Base-by-base conservation (phyloP, 2,888 invertebrate species). In the Cataglyphis rosenhaueri region DNA sequence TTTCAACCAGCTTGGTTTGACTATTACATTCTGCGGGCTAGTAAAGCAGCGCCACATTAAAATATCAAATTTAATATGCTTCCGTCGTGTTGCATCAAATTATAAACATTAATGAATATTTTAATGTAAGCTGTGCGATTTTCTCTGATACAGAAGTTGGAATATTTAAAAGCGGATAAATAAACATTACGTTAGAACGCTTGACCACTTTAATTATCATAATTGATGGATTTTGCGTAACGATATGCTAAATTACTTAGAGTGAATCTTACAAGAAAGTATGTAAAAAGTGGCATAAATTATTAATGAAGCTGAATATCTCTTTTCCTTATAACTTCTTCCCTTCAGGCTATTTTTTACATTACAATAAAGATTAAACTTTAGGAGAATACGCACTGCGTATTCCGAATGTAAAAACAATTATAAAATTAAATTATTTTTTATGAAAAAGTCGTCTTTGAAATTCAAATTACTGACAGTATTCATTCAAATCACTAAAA, bases 31-130 rank as follows among this genome's bases (percentile, higher is more conserved):
- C 70, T 44, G 29, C 21, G 78, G 78, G 59, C 59, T 59, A 70
- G 78, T 78, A 78, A 78, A 78, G 78, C 71, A 59, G 35, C 66
- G 55, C 35, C 59, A 35, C 59, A 59, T 59, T 71, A 59, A 79
- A 79, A 79, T 59, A 71, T 71, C 71, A 71, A 79, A 71, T 79
- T 79, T 79, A 61, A 79, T 79, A 79, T 59, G 70, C 21, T 59
- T 18, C 44, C 70, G 44, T 79, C 59, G 48, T 32, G 78, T 70
- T 57, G 78, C 70, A 59, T 71, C 44, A 71, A 79, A 78, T 78
- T 71, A 71, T 59, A 44, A 64, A 44, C 78, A 48, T 59, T 59
- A 71, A 79, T 79, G 71, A 79, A 79, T 79, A 71, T 79, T 79
- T 79, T 59, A 71, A 71, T 61, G 48, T 25, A 44, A 35, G 25